phyloP scores from a whole-genome alignment of 2,888 invertebrate genomes.

The Ophion obscuratus region DNA sequence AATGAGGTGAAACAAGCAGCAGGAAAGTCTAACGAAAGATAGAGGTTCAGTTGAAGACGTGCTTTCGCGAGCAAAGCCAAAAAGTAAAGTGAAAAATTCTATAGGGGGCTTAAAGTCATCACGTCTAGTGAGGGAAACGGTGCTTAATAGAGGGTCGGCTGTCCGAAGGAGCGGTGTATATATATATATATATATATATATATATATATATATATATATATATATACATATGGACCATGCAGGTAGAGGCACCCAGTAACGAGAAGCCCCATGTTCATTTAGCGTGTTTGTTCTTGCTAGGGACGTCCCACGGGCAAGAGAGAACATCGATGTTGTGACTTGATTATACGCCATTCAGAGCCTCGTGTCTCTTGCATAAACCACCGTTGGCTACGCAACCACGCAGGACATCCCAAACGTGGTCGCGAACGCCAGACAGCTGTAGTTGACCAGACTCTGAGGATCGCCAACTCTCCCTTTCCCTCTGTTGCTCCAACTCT shows the following conservation, averaged over 20 bases:
- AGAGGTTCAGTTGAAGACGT: neutral
- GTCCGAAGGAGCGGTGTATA: constrained; percentile 20
- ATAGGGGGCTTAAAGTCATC: constrained; percentile 22
- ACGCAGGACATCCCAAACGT: constrained; percentile 68
- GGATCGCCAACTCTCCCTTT: constrained; percentile 54
- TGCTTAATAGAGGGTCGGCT: constrained; percentile 4
- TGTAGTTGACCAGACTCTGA: constrained; percentile 75
- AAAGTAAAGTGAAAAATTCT: neutral
- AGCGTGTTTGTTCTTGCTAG: constrained; percentile 82
- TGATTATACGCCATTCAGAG: constrained; percentile 83
- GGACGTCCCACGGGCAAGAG: constrained; percentile 73
- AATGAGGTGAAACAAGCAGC: neutral
- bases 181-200: constrained; percentile 5
- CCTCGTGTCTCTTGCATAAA: constrained; percentile 79
- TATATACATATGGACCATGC: constrained; percentile 22
- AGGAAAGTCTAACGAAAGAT: neutral
- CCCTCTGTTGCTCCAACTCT: constrained; percentile 52
- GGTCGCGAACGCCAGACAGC: constrained; percentile 69
- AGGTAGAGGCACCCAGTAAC: constrained; percentile 68
- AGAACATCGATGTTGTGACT: constrained; percentile 81
- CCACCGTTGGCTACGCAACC: constrained; percentile 69
- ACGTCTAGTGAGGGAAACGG: constrained; percentile 15
- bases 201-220: constrained; percentile 17
- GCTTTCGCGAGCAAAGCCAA: constrained; percentile 22
- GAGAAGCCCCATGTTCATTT: constrained; percentile 82